These are phyloP conservation scores for Minunthozetes semirufus DNA, from an alignment of 2,888 invertebrate species.

Conservation along the genomic window DNA sequence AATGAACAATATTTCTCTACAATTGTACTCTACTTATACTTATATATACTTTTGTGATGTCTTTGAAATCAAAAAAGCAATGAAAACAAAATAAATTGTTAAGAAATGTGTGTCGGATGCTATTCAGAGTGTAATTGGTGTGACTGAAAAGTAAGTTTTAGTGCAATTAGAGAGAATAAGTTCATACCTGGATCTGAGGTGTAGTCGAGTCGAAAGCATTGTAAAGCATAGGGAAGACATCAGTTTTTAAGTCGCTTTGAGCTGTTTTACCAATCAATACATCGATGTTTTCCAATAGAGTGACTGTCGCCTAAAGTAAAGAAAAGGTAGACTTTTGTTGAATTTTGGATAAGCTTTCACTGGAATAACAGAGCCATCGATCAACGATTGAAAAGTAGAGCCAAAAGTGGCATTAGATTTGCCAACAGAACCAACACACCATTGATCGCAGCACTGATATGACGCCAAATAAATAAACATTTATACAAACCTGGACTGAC, in stretches of 20 bases:
- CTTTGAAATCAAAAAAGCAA: too few relatives aligned
- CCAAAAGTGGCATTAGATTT: constrained; percentile 5
- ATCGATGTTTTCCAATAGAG: constrained; percentile 80
- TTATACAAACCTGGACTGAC: constrained; percentile 52
- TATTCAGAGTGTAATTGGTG: background rate
- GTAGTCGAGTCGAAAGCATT: constrained; percentile 78
- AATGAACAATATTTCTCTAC: too few relatives aligned
- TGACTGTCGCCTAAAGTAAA: constrained; percentile 70
- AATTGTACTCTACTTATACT: too few relatives aligned
- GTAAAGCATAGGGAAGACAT: constrained; percentile 78
- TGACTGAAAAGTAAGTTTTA: background rate
- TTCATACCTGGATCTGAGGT: constrained; percentile 75
- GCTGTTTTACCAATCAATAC: constrained; percentile 79
- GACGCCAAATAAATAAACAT: constrained; percentile 13
- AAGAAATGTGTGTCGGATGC: too few relatives aligned
- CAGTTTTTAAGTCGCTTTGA: constrained; percentile 66
- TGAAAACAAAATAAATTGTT: too few relatives aligned
- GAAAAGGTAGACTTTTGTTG: constrained; percentile 27
- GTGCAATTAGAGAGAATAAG: background rate
- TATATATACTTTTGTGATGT: too few relatives aligned
- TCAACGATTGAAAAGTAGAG: constrained; percentile 3
- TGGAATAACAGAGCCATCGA: background rate
- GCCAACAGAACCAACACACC: background rate
- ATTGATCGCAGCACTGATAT: too few relatives aligned
- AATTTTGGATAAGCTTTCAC: background rate